Conservation (phyloP, 2,797 vertebrate genomes). For the Falco biarmicus region DNA sequence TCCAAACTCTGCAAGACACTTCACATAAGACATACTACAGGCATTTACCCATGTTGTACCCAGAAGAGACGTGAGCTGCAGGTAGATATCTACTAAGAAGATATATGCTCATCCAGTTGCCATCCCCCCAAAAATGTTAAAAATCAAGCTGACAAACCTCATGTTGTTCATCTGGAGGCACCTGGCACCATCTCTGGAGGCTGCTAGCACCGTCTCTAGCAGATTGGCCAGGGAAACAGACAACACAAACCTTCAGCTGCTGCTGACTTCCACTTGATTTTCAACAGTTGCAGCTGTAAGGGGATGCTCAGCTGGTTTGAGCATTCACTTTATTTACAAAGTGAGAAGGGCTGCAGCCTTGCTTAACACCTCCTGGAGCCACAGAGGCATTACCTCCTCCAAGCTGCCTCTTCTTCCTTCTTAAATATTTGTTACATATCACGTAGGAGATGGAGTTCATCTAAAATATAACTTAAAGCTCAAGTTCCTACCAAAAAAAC, state of each 20-base stretch:
- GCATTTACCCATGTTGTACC: neutral
- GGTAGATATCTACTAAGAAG: neutral
- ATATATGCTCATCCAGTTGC: fast-evolving
- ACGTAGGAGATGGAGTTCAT: neutral
- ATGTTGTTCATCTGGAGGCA: neutral
- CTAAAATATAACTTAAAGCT: neutral
- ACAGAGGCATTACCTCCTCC: neutral
- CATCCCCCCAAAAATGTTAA: neutral
- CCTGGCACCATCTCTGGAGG: neutral
- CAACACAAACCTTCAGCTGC: neutral
- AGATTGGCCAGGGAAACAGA: neutral
- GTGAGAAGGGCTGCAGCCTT: neutral
- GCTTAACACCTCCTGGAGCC: neutral
- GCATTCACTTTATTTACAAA: neutral
- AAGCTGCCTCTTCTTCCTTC: neutral
- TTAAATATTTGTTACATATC: neutral
- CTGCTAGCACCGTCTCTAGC: neutral
- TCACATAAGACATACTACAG: fast-evolving
- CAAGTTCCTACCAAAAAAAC: neutral
- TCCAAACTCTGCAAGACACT: neutral
- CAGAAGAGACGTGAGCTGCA: neutral
- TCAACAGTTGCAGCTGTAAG: neutral
- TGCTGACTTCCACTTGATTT: neutral
- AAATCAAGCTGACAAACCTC: neutral
- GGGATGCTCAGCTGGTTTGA: neutral